Evolutionary conservation across 2,888 invertebrate genomes (phyloP).

Genomic region (Ophion ventricosus): DNA sequence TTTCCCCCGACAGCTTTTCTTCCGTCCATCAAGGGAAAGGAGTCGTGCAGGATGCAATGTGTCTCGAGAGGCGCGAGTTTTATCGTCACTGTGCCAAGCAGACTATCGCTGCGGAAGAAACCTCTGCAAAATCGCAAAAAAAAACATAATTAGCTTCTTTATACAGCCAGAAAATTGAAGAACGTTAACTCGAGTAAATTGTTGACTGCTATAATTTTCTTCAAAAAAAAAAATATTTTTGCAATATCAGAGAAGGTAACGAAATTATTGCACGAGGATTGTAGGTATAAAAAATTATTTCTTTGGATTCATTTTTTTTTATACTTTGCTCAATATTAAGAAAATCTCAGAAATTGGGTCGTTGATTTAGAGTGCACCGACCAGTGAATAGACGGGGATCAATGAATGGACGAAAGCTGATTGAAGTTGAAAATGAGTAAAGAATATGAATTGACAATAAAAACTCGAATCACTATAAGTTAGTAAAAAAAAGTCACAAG

Average conservation of each 20-base stretch:
- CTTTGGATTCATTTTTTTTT: neutral
- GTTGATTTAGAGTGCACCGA: no score
- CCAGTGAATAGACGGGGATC: no score
- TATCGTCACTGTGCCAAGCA: slow-evolving; percentile 92
- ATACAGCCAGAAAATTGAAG: neutral
- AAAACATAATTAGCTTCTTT: slow-evolving; percentile 19
- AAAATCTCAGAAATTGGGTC: no score
- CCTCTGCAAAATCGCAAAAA: slow-evolving; percentile 88
- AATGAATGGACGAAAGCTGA: no score
- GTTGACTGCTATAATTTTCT: neutral
- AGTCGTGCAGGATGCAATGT: slow-evolving; percentile 94
- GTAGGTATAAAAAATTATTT: neutral
- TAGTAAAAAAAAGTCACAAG: no score
- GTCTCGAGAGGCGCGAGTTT: slow-evolving; percentile 96
- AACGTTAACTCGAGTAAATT: neutral
- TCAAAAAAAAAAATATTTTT: neutral
- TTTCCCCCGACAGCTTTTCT: slow-evolving; percentile 95
- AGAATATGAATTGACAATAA: no score
- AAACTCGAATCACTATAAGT: no score
- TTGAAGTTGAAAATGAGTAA: no score
- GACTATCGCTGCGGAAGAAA: slow-evolving; percentile 94
- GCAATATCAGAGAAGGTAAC: no score
- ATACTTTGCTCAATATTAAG: neutral
- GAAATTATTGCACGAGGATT: neutral
- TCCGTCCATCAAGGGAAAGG: slow-evolving; percentile 96